These are phyloP conservation scores for Chironomus riparius DNA, from an alignment of 2,888 invertebrate species.

Conservation along the genomic window DNA sequence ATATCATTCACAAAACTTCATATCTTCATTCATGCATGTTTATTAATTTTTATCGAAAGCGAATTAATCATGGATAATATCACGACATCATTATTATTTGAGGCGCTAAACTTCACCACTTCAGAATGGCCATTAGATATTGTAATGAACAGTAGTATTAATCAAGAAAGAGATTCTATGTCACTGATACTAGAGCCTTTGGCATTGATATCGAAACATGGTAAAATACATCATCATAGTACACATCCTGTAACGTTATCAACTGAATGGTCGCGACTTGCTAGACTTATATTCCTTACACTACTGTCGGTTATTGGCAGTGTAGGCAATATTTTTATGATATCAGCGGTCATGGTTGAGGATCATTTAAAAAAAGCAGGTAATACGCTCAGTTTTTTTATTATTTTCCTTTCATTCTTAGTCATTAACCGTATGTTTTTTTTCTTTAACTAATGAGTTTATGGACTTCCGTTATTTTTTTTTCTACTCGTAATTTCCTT, in stretches of 20 bases:
- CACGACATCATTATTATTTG: not conserved
- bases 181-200: constrained; percentile 8
- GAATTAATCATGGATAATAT: constrained; percentile 4
- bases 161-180: constrained; percentile 2
- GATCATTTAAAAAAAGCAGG: constrained; percentile 60
- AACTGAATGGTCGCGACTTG: constrained; percentile 59
- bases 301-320: constrained; percentile 57
- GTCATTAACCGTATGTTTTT: too few species aligned
- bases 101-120: not conserved
- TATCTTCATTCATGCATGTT: too few species aligned
- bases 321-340: constrained; percentile 67
- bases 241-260: constrained; percentile 47
- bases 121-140: constrained; percentile 13
- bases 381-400: constrained; percentile 32
- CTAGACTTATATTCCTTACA: constrained; percentile 53
- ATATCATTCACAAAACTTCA: not conserved
- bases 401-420: not conserved
- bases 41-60: too few species aligned
- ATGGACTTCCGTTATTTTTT: too few species aligned
- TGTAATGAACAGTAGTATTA: not conserved
- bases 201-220: not conserved
- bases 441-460: too few species aligned
- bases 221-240: not conserved
- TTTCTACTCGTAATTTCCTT: too few species aligned
- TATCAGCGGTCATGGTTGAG: constrained; percentile 63